phyloP scores from a whole-genome alignment of 1,140 invertebrate genomes.

The Caenorhabditis inopinata region DNA sequence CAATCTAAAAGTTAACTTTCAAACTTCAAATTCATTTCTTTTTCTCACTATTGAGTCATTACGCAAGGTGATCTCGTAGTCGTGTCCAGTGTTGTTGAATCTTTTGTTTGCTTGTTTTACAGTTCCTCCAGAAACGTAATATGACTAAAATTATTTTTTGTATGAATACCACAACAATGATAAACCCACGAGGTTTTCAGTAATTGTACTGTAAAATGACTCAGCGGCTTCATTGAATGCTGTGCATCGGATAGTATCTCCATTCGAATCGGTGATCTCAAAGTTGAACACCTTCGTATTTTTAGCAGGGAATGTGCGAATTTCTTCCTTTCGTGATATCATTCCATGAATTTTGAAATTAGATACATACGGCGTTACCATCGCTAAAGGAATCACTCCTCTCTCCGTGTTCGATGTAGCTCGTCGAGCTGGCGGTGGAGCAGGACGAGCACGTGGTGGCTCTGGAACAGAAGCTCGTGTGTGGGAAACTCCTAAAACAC shows the following conservation, averaged over 20 bases:
- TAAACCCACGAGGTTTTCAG: conserved; percentile 72
- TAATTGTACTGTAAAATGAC: conserved; percentile 84
- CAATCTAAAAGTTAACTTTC: conserved; percentile 56
- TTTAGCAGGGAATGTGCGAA: conserved; percentile 65
- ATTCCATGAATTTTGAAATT: conserved; percentile 79
- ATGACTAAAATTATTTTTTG: conserved; percentile 74
- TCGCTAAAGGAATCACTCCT: conserved; percentile 47
- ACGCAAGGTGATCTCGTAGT: conserved; percentile 92
- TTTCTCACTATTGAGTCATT: conserved; percentile 76
- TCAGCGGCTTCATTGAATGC: conserved; percentile 87
- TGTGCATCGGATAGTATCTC: conserved; percentile 85
- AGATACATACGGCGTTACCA: conserved; percentile 57
- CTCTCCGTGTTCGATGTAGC: background rate
- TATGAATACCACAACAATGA: conserved; percentile 14
- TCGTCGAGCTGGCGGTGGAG: background rate
- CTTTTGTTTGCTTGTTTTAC: conserved; percentile 90
- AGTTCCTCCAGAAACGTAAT: conserved; percentile 76
- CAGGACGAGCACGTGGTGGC: background rate
- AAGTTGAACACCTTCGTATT: conserved; percentile 79
- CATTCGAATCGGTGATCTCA: conserved; percentile 86
- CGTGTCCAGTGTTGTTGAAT: conserved; percentile 81
- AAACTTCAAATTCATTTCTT: background rate
- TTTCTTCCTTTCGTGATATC: conserved; percentile 79
- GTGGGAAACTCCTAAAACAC: background rate
- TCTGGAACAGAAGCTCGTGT: background rate